These are phyloP conservation scores for Tenthredo mesomela DNA, from an alignment of 2,888 invertebrate species.

Conservation along the genomic window DNA sequence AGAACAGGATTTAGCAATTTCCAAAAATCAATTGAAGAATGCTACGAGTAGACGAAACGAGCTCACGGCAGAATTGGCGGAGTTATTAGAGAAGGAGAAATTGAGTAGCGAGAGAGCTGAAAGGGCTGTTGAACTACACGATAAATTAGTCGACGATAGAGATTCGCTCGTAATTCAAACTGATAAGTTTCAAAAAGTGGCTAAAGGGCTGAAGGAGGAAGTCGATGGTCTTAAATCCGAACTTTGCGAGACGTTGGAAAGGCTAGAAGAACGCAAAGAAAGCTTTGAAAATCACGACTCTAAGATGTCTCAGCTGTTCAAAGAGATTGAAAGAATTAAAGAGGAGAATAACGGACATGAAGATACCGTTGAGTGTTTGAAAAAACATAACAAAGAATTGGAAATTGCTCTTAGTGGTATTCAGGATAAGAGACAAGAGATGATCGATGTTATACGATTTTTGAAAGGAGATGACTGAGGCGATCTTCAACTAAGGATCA, in stretches of 20 bases:
- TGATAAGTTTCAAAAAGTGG: not conserved
- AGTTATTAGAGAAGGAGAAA: not conserved
- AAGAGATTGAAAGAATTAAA: not conserved
- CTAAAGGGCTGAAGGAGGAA: not conserved
- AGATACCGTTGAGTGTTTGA: not conserved
- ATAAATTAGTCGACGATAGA: not conserved
- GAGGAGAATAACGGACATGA: constrained; percentile 1
- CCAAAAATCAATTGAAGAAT: constrained; percentile 23
- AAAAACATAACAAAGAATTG: constrained; percentile 29
- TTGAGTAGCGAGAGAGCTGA: not conserved
- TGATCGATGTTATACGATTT: constrained; percentile 3
- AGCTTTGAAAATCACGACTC: constrained; percentile 29
- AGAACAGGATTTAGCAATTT: not conserved
- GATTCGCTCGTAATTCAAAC: not conserved
- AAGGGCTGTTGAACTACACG: not conserved
- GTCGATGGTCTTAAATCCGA: constrained; percentile 12
- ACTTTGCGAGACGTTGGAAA: not conserved
- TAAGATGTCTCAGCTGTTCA: not conserved
- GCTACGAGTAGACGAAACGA: not conserved
- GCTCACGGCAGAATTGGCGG: not conserved
- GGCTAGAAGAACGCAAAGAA: not conserved
- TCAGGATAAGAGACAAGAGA: constrained; percentile 28
- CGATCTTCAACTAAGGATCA: not conserved
- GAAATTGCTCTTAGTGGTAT: not conserved
- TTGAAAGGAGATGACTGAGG: constrained; percentile 15